A percentile compares a stretch with the other conserved stretches of the same genome.
Evolutionary conservation across 2,113 vertebrate genomes (phyloP).

Genomic region (Leuciscus idus): DNA sequence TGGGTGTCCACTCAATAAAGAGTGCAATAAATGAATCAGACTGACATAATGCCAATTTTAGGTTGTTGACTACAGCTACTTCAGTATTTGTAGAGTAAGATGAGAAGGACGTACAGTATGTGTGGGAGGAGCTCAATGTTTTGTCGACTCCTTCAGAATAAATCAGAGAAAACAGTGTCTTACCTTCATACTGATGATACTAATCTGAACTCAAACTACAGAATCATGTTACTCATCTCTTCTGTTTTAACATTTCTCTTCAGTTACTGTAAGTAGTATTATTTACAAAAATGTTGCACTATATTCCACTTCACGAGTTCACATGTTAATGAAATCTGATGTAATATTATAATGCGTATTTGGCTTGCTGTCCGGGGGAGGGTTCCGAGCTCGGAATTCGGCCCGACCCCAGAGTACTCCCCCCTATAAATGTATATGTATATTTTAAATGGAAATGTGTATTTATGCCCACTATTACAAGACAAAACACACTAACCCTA

Average conservation of each 20-base stretch:
- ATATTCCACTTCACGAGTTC: no score
- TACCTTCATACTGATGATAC: not conserved
- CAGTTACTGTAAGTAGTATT: not conserved
- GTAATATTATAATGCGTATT: no score
- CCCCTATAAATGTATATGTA: no score
- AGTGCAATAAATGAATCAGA: not conserved
- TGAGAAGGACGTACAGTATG: not conserved
- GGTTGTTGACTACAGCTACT: not conserved
- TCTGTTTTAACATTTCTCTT: not conserved
- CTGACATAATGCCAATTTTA: not conserved
- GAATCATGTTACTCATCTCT: not conserved
- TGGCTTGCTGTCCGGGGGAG: no score
- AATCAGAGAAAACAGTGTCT: not conserved
- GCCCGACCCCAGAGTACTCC: no score
- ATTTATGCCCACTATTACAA: no score
- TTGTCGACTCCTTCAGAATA: not conserved
- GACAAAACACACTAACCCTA: no score
- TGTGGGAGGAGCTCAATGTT: not conserved
- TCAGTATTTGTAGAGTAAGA: not conserved
- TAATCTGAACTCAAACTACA: not conserved
- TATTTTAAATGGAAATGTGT: no score
- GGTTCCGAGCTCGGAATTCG: no score
- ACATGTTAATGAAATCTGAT: no score
- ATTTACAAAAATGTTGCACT: no score
- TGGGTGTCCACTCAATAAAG: not conserved